phyloP scores from a whole-genome alignment of 2,797 vertebrate genomes.

The Argyrosomus regius region DNA sequence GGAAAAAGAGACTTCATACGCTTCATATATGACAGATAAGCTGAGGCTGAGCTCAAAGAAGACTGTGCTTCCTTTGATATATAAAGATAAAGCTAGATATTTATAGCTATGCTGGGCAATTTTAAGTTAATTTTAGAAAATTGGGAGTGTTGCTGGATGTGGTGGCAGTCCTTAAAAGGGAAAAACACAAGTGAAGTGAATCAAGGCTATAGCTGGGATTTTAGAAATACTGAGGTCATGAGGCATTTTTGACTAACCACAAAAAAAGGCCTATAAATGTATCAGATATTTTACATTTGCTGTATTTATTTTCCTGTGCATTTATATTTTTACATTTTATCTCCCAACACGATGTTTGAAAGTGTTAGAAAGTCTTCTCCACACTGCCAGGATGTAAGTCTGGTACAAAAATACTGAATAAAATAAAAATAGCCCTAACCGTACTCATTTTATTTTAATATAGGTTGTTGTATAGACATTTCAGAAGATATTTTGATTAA shows the following conservation, averaged over 20 bases:
- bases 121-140: constrained; percentile 7
- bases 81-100: constrained; percentile 34
- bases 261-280: not conserved
- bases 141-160: not conserved
- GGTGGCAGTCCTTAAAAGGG: not conserved
- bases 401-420: not conserved
- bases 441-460: not conserved
- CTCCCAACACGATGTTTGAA: not conserved
- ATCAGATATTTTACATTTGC: too few relatives aligned
- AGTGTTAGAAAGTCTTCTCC: not conserved
- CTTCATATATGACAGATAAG: constrained; percentile 35
- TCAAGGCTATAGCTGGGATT: not conserved
- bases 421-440: too few relatives aligned
- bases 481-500: not conserved
- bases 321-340: not conserved
- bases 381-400: not conserved
- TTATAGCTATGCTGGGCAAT: constrained; percentile 21
- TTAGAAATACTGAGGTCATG: not conserved
- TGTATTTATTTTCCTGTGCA: not conserved
- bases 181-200: not conserved
- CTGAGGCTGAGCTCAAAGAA: constrained; percentile 23
- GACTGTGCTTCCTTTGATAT: not conserved
- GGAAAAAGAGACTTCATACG: constrained; percentile 56
- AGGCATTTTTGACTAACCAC: not conserved
- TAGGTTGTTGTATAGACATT: not conserved